Percentiles rank a stretch among this genome's conserved stretches.
phyloP scores from a whole-genome alignment of 2,797 vertebrate genomes.

The Zalophus californianus region DNA sequence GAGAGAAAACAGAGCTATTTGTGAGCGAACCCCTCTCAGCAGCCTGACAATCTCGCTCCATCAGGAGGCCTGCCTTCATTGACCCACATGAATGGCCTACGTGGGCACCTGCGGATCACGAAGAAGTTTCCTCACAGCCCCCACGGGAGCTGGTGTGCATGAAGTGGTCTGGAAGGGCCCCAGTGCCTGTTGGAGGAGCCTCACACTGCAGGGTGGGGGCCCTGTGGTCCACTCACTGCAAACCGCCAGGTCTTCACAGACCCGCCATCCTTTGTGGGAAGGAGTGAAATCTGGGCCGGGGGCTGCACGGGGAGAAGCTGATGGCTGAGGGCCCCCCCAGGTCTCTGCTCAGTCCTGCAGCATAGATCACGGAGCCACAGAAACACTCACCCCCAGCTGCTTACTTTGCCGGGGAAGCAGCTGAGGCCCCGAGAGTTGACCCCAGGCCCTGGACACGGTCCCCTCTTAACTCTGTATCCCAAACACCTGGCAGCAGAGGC shows the following conservation, averaged over 20 bases:
- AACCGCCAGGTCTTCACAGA: accelerated
- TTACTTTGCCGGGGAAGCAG: background rate
- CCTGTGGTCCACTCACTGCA: background rate
- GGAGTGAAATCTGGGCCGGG: accelerated
- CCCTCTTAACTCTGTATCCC: background rate
- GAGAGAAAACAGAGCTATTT: background rate
- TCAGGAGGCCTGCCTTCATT: background rate
- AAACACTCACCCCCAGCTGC: too few relatives aligned
- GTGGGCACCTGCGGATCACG: accelerated
- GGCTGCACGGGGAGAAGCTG: too few relatives aligned
- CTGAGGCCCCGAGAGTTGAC: background rate
- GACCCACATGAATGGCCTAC: background rate
- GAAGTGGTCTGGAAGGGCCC: background rate
- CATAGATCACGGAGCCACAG: background rate
- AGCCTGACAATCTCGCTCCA: too few relatives aligned
- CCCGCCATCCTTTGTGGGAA: accelerated
- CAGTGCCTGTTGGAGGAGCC: background rate
- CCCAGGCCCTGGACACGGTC: background rate
- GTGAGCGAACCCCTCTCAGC: background rate
- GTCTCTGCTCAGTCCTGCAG: background rate
- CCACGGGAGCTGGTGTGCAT: too few relatives aligned
- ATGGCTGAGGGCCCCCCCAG: accelerated
- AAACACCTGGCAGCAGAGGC: background rate
- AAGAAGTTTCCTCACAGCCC: background rate
- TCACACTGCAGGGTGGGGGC: accelerated